A percentile compares a stretch with the other conserved stretches of the same genome.
These are phyloP conservation scores for Sebastes kiyomatsui DNA, from an alignment of 2,797 vertebrate genomes.

Conservation along the genomic window DNA sequence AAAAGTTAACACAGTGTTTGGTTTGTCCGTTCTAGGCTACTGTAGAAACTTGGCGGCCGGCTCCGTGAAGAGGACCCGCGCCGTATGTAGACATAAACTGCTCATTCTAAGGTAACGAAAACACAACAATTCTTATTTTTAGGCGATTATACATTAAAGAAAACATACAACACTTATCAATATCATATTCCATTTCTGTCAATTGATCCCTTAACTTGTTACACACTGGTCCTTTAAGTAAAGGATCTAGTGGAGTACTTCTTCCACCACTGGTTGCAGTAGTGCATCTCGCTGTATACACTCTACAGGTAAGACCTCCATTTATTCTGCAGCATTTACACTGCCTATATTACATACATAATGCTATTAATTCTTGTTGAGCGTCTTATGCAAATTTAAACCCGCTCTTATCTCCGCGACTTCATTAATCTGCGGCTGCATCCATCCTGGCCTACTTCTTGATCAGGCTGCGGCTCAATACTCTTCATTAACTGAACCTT, in stretches of 20 bases:
- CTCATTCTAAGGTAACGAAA: too few relatives aligned
- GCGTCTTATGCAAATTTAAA: conserved; percentile 57
- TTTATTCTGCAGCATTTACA: conserved; percentile 20
- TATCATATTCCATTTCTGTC: too few relatives aligned
- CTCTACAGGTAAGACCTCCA: not conserved
- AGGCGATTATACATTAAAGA: too few relatives aligned
- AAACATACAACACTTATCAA: too few relatives aligned
- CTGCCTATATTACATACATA: conserved; percentile 23
- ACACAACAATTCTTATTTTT: too few relatives aligned
- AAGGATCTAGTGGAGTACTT: not conserved
- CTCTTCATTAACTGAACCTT: conserved; percentile 64
- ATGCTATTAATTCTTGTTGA: conserved; percentile 57
- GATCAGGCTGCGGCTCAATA: conserved; percentile 41
- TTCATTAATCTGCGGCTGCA: conserved; percentile 70
- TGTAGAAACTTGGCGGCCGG: too few relatives aligned
- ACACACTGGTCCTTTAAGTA: not conserved
- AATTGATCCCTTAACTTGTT: not conserved
- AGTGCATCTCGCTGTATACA: not conserved
- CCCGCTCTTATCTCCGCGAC: conserved; percentile 51
- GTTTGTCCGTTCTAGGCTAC: too few relatives aligned
- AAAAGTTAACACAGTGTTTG: too few relatives aligned
- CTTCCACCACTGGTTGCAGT: not conserved
- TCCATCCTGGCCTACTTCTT: conserved; percentile 58
- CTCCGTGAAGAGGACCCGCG: too few relatives aligned
- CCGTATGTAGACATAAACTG: too few relatives aligned